A percentile compares a stretch with the other conserved stretches of the same genome.
phyloP scores from a whole-genome alignment of 1,140 invertebrate genomes.

The Archivesica marissinica region DNA sequence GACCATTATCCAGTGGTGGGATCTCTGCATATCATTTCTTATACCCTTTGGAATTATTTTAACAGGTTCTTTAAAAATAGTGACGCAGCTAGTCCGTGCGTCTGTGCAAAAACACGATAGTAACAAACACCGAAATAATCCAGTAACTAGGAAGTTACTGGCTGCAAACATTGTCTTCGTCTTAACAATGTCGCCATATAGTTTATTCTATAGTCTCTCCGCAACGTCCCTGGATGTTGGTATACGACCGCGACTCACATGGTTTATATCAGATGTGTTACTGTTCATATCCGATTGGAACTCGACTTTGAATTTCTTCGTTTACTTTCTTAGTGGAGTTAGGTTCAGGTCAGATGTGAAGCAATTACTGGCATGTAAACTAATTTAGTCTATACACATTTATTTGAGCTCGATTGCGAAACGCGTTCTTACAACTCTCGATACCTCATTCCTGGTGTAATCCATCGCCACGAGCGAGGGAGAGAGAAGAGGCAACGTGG shows the following conservation, averaged over 20 bases:
- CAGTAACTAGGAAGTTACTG: not conserved
- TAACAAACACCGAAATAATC: not conserved
- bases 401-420: too few relatives aligned
- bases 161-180: conserved; percentile 5
- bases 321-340: conserved; percentile 2
- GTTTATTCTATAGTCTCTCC: not conserved
- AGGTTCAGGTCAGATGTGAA: not conserved
- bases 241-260: not conserved
- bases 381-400: too few relatives aligned
- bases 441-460: too few relatives aligned
- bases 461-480: too few relatives aligned
- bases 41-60: not conserved
- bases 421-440: too few relatives aligned
- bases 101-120: not conserved
- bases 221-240: not conserved
- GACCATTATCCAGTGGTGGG: not conserved
- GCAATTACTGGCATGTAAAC: not conserved
- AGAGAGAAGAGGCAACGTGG: too few relatives aligned
- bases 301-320: conserved; percentile 16
- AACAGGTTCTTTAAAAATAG: not conserved
- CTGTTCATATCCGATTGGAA: conserved; percentile 12
- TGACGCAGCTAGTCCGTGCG: not conserved
- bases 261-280: not conserved
- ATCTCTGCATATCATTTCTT: not conserved
- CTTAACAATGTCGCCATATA: not conserved